These are phyloP conservation scores for Eptatretus atami DNA, from an alignment of 2,797 vertebrate genomes.

Conservation along the genomic window DNA sequence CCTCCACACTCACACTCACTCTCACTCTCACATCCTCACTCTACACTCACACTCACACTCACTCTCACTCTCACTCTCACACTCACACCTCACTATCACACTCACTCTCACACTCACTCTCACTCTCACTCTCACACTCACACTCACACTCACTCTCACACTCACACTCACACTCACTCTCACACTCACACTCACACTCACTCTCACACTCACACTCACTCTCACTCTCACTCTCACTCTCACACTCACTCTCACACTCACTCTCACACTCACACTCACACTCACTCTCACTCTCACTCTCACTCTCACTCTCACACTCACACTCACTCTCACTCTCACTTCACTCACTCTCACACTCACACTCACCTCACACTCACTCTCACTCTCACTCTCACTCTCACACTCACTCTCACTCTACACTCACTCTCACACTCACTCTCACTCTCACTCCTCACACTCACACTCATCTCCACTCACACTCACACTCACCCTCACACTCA, in stretches of 20 bases:
- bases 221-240: not conserved
- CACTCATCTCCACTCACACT: too few species aligned
- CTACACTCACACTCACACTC: too few species aligned
- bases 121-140: not conserved
- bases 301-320: not conserved
- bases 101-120: not conserved
- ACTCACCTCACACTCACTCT: too few species aligned
- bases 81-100: not conserved
- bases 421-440: not conserved
- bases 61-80: constrained; percentile 3
- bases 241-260: not conserved
- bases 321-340: not conserved
- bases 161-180: not conserved
- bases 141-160: not conserved
- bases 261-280: not conserved
- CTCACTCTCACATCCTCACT: too few species aligned
- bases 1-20: not conserved
- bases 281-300: not conserved
- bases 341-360: not conserved
- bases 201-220: not conserved
- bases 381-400: too few species aligned
- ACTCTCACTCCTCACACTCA: too few species aligned
- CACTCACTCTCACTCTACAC: not conserved
- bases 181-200: not conserved
- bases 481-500: not conserved